Base-by-base conservation (phyloP, 2,888 invertebrate genomes). In the Ceramica pisi region DNA sequence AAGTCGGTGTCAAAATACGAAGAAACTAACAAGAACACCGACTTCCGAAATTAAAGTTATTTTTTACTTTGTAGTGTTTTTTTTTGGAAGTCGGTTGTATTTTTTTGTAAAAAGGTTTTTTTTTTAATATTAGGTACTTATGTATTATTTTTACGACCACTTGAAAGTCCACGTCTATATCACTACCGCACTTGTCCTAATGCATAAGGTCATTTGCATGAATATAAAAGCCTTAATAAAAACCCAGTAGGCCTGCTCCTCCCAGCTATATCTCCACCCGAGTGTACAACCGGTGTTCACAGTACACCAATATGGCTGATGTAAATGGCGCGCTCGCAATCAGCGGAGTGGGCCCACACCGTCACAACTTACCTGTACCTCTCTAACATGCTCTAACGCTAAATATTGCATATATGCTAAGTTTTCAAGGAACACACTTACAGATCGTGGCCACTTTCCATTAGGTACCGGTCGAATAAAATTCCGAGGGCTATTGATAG, bases 291-390 rank as follows among this genome's bases (percentile, higher is more conserved):
- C 10, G 16, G 31, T 57, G 71, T 71, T 71, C 71, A 78, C 19
- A 46, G 78, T 51, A 91, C 91, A 73, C 80, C 90, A 89, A 91
- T 91, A 90, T 78, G 78, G 75, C 87, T 86, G 89, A 93, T 92
- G 93, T 89, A 92, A 93, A 92, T 93, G 91, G 92, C 88, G 86
- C 88, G 86, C 78, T 86, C 81, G 92, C 93, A 94, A 94, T 94
- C 95, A 94, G 90, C 87, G 85, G 85, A 94, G 94, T 94, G 94
- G 90, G 85, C 84, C 73, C 83, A 75, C 78, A 82, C 71, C 78
- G 70, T 66, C 76, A 80, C 66, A 80, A 78, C 72, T 82, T 81
- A 80, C 82, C 75, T 84, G 55, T 70, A 67, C 72, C 77, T 77
- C 69, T 69, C 75, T 72, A 67, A 75, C 31, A 26, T 68, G 69